Conservation (phyloP, 92 coral and sea anemone species). For the Epizoanthus rinbou region DNA sequence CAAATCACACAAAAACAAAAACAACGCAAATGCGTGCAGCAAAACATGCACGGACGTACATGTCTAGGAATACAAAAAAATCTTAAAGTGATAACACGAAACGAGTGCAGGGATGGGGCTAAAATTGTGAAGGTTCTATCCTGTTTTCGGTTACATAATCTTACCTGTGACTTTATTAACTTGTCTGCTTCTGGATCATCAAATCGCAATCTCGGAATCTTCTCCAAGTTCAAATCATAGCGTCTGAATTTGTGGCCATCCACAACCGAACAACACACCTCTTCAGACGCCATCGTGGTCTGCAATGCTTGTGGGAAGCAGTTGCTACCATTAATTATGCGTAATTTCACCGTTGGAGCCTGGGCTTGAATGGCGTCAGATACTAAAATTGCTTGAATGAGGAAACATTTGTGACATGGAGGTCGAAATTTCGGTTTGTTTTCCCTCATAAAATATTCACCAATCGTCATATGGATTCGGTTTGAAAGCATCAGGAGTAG, state of each 20-base stretch:
- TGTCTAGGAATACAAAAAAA: not conserved
- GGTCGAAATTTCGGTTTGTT: not conserved
- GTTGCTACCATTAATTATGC: slow-evolving; percentile 33
- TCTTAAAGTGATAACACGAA: not conserved
- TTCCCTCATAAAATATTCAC: slow-evolving; percentile 10
- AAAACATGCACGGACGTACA: not conserved
- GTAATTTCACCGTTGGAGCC: not conserved
- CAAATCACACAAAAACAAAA: not conserved
- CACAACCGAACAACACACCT: slow-evolving; percentile 38
- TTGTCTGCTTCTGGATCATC: slow-evolving; percentile 76
- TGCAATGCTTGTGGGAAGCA: slow-evolving; percentile 36
- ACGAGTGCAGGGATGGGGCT: not conserved
- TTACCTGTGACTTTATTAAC: slow-evolving; percentile 78
- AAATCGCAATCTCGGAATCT: slow-evolving; percentile 67
- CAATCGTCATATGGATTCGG: slow-evolving; percentile 2
- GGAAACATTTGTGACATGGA: not conserved
- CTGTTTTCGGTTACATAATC: not conserved
- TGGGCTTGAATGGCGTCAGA: slow-evolving; percentile 34
- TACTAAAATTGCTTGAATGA: not conserved
- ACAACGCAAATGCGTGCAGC: not conserved
- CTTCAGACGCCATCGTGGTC: slow-evolving; percentile 50
- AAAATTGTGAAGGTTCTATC: not conserved
- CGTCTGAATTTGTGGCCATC: slow-evolving; percentile 79
- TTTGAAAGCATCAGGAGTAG: slow-evolving; percentile 3
- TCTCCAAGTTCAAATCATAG: slow-evolving; percentile 54